Base-by-base conservation (phyloP, 2,113 vertebrate genomes). In the Notothenia rossii region DNA sequence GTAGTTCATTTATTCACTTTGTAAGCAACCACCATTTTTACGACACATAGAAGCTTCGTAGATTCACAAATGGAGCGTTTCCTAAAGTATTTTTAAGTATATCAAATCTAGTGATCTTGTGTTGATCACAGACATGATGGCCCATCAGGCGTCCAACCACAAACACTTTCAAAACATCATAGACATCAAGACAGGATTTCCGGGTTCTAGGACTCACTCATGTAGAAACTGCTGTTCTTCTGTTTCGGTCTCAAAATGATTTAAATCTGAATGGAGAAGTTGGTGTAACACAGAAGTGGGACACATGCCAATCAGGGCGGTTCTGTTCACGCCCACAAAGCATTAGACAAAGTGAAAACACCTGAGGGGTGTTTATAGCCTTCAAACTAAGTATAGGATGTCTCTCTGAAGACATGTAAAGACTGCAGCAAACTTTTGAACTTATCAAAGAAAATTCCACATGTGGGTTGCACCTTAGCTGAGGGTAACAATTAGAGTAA, bases 261-360 rank as follows among this genome's bases (percentile, higher is more conserved):
- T 20, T 10, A 22, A 22, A 18, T 17, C 50, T 55, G 15, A 54
- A 76, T 55, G 2, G 54, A 11, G 62, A 3, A 29, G 56, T 22
- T 10, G 10, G 10, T 20, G 9, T 68, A 18, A 58, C 14, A 51
- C 66, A 29, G 48, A 36, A 25, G 20, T 13, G 36, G 65, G 20
- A 9, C 29, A 51, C 0, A 64, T 48, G 51, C 46, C 64, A 60
- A 15, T 79, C 36, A 14, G 1, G 20, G 17, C 14, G 4, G 8
- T 15, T 77, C 33, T 64, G 14, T 62, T 14, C 33, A 15, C 40
- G 4, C 58, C 65, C 17, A 70, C 46, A 17, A 50, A 43, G 64
- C 9, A 9, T 67, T 43, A 61, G 54, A 46, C 54, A 29, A 40
- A 80, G 66, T 72, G 22, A 63, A 65, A 65, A 61, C 72, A 61